Base-by-base conservation (phyloP, 2,888 invertebrate species). In the Troides oblongomaculatus region DNA sequence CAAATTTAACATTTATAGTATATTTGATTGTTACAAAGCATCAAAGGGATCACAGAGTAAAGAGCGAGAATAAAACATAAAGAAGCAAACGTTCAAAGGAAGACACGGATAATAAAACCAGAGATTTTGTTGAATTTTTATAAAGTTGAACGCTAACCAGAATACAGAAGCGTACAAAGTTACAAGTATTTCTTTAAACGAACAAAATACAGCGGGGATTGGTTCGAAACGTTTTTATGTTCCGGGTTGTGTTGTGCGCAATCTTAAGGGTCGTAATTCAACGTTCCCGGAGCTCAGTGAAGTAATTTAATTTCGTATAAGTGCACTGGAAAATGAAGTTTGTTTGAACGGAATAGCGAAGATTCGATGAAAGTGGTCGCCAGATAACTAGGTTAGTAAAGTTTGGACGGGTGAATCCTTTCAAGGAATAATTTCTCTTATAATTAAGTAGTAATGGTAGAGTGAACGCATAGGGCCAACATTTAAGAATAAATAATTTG, bases 261-360 rank as follows among this genome's bases (percentile, higher is more conserved):
- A 75, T 73, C 73, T 77, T 73, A 69, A 72, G 66, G 70, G 72
- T 74, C 73, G 73, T 76, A 74, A 72, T 69, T 76, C 72, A 75
- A 72, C 70, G 69, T 72, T 67, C 62, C 72, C 67, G 70, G 65
- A 70, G 71, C 72, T 75, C 72, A 73, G 76, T 71, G 74, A 72
- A 75, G 78, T 79, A 79, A 81, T 81, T 79, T 78, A 76, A 81
- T 81, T 80, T 74, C 66, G 75, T 77, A 74, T 74, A 76, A 79
- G 79, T 78, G 79, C 78, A 76, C 73, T 73, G 73, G 74, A 75
- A 76, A 80, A 80, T 79, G 73, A 77, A 77, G 74, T 77, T 77
- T 74, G 74, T 74, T 75, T 72, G 70, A 74, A 73, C 56, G 59
- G 46, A 68, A 62, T 74, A 64, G 46, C 68, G 66, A 71, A 59